Evolutionary conservation across 2,113 vertebrate species (phyloP).

Genomic region (Upupa epops): DNA sequence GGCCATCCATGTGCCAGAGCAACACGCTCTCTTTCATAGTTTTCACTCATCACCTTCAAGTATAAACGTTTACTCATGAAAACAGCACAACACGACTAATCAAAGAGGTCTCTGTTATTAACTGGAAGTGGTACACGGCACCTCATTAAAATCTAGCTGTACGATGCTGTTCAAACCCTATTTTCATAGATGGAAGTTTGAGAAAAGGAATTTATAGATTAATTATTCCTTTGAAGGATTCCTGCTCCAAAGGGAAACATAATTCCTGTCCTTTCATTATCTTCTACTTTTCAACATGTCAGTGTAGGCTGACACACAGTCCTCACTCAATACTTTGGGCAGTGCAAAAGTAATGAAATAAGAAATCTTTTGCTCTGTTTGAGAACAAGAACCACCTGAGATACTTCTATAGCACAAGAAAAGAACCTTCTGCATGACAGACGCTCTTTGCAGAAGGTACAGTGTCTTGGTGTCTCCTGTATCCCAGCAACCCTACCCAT

Average conservation of each 20-base stretch:
- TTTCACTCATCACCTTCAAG: background rate
- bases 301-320: background rate
- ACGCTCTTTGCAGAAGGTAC: background rate
- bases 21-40: background rate
- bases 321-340: background rate
- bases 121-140: background rate
- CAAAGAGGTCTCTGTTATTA: slow-evolving; percentile 31
- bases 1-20: background rate
- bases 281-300: background rate
- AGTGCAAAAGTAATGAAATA: background rate
- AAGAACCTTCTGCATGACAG: background rate
- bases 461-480: background rate
- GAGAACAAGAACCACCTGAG: background rate
- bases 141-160: background rate
- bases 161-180: background rate
- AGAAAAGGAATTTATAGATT: background rate
- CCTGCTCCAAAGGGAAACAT: background rate
- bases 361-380: background rate
- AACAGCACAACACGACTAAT: slow-evolving; percentile 2
- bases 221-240: background rate
- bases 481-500: background rate
- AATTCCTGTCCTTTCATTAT: background rate
- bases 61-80: slow-evolving; percentile 32
- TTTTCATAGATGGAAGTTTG: background rate
- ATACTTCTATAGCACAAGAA: background rate